Conservation (phyloP, 2,888 invertebrate genomes). For the Zygaena filipendulae region DNA sequence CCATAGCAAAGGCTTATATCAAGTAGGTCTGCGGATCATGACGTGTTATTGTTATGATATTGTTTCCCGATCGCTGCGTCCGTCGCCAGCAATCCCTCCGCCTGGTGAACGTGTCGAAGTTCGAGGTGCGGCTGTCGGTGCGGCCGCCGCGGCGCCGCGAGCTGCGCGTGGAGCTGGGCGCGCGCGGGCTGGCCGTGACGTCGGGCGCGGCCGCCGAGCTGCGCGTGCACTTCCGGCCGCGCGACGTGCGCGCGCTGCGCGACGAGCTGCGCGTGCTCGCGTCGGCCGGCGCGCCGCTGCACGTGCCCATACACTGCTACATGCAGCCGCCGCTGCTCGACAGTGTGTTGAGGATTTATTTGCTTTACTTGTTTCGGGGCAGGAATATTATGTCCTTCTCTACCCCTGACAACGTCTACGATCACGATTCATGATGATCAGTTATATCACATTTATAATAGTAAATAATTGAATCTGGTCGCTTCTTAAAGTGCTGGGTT, state of each 20-base stretch:
- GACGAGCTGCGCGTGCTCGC: slow-evolving; percentile 31
- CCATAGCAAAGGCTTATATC: too few relatives aligned
- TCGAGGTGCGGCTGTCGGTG: slow-evolving; percentile 34
- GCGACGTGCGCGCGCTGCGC: slow-evolving; percentile 23
- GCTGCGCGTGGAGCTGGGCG: slow-evolving; percentile 28
- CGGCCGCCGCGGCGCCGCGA: slow-evolving; percentile 33
- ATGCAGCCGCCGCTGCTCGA: slow-evolving; percentile 40
- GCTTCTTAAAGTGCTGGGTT: too few relatives aligned
- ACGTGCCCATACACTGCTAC: slow-evolving; percentile 36
- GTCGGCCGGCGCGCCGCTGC: slow-evolving; percentile 20
- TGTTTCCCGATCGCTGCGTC: too few relatives aligned
- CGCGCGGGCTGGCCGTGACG: slow-evolving; percentile 32
- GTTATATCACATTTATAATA: too few relatives aligned
- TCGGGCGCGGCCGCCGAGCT: slow-evolving; percentile 33
- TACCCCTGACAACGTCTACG: too few relatives aligned
- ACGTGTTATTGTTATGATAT: too few relatives aligned
- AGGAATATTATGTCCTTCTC: too few relatives aligned
- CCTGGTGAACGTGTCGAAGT: slow-evolving; percentile 37
- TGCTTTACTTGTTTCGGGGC: too few relatives aligned
- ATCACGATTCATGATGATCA: too few relatives aligned
- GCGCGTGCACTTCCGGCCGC: slow-evolving; percentile 32
- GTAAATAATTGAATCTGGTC: too few relatives aligned
- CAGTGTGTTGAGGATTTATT: too few relatives aligned
- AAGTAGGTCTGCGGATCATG: too few relatives aligned
- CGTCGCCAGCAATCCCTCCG: slow-evolving; percentile 29